A percentile compares a stretch with the other conserved stretches of the same genome.
Conservation (phyloP, 2,113 vertebrate species). For the Carassius gibelio region DNA sequence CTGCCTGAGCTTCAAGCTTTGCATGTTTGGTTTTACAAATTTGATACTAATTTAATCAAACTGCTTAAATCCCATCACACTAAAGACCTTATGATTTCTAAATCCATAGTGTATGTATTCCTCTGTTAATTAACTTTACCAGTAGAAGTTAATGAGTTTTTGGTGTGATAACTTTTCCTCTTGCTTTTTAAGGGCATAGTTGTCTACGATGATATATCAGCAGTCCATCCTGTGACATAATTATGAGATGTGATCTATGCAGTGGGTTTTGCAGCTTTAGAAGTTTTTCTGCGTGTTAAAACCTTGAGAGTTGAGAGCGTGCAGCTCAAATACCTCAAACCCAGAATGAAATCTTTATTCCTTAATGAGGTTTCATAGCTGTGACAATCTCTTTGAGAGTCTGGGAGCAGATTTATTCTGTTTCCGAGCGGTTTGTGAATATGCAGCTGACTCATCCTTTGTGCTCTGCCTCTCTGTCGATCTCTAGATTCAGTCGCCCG, state of each 20-base stretch:
- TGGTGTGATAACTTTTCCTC: background rate
- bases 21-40: no score
- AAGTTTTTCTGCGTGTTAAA: background rate
- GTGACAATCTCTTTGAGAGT: background rate
- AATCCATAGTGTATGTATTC: no score
- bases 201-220: background rate
- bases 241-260: slow-evolving; percentile 14
- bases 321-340: background rate
- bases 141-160: background rate
- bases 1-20: slow-evolving; percentile 28
- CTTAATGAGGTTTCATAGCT: background rate
- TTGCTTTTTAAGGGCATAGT: background rate
- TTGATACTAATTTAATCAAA: background rate
- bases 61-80: background rate
- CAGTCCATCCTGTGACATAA: background rate
- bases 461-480: background rate
- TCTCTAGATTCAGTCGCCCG: background rate
- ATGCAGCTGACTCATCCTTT: slow-evolving; percentile 12
- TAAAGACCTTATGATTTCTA: background rate
- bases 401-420: background rate
- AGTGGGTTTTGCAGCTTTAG: background rate
- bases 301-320: background rate
- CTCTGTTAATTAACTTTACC: no score
- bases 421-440: background rate
- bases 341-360: background rate